Evolutionary conservation across 2,797 vertebrate species (phyloP), one percentile per base, ranked within the genome.

Genomic region (Kryptolebias ocellatus): DNA sequence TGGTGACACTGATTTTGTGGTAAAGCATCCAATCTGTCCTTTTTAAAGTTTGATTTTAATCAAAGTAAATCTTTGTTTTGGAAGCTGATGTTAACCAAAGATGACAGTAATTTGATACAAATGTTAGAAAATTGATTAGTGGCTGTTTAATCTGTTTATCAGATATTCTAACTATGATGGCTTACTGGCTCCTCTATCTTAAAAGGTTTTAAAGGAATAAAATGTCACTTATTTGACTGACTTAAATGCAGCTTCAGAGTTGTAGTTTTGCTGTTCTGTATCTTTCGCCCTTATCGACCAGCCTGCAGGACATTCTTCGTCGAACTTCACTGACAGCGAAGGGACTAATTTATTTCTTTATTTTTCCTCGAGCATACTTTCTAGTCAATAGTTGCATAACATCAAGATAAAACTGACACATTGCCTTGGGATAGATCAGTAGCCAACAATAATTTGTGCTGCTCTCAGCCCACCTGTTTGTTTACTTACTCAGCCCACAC

Each of bases 391-490:
- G 82, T 92, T 90, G 74, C 83, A 73, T 89, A 90, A 89, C 80
- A 83, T 80, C 67, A 69, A 87, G 79, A 86, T 83, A 70, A 83
- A 89, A 87, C 64, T 76, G 87, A 87, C 89, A 89, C 85, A n/a
- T 86, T 85, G 88, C 83, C 83, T 89, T 80, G 72, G 81, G 86
- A 83, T 75, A 72, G 78, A 83, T 80, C 79, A 51, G 78, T 66
- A 80, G 84, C 89, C 87, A 89, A 83, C 86, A 81, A 83, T 87
- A 87, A 88, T 90, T 87, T 85, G 77, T 72, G 45, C 81, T 65
- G 87, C 81, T 84, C 84, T 79, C 86, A 55, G 79, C 89, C 88
- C 87, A 88, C 87, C 81, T 90, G 84, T 87, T 91, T 89, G 83
- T 90, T 89, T 89, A 87, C 86, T 85, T 82, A 59, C 70, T 59